Conservation (phyloP, 2,888 invertebrate genomes). For the Rhingia campestris region DNA sequence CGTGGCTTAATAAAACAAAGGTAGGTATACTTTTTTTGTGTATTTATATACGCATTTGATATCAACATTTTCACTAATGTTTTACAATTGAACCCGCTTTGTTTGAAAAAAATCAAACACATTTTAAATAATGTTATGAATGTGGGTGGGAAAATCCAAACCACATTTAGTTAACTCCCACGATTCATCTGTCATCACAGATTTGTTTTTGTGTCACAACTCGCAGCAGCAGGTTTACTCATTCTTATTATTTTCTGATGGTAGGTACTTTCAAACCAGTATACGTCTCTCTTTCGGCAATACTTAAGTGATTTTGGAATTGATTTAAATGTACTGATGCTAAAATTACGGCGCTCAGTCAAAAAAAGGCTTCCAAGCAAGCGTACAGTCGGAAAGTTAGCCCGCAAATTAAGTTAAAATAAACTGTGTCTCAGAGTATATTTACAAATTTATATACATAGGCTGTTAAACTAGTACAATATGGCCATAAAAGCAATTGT, state of each 20-base stretch:
- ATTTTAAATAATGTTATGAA: slow-evolving; percentile 6
- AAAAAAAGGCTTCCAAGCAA: slow-evolving; percentile 21
- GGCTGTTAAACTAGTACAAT: not conserved
- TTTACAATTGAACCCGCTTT: slow-evolving; percentile 25
- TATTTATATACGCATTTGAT: slow-evolving; percentile 3
- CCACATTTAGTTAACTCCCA: slow-evolving; percentile 36
- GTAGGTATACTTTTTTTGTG: no score
- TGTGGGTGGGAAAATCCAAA: slow-evolving; percentile 71
- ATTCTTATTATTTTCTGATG: slow-evolving; percentile 38
- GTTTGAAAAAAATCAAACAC: slow-evolving; percentile 28
- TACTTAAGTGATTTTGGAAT: slow-evolving; percentile 41
- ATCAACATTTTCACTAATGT: no score
- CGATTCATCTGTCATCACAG: slow-evolving; percentile 16
- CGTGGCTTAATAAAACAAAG: no score
- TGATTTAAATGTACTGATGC: slow-evolving; percentile 58
- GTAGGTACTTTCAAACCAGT: slow-evolving; percentile 56
- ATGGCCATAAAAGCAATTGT: slow-evolving; percentile 43
- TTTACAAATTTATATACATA: not conserved
- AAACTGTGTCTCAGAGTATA: not conserved
- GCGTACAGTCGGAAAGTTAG: not conserved
- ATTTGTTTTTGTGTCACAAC: slow-evolving; percentile 21
- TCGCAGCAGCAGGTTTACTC: slow-evolving; percentile 40
- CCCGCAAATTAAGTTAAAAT: not conserved
- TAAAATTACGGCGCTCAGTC: slow-evolving; percentile 46
- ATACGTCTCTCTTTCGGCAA: slow-evolving; percentile 35